Base-by-base conservation (phyloP, 2,113 vertebrate genomes). In the Hemiscyllium ocellatum region DNA sequence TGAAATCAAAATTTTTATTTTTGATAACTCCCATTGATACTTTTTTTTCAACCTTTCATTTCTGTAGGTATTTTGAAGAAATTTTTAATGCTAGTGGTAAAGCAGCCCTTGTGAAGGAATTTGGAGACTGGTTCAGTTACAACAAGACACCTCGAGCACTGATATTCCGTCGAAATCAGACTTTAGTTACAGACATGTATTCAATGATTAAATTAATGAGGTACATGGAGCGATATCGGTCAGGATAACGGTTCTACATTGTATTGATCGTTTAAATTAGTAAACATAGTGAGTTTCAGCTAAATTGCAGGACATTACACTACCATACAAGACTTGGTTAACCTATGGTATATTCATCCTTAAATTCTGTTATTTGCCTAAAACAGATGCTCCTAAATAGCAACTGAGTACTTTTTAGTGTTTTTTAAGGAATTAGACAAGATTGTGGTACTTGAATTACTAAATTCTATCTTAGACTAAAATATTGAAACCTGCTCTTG, bases 191-290 rank as follows among this genome's bases (percentile, higher is more conserved):
- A 0, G 98, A 99, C 96, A 1, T 99, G 96, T 96, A 98, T 65
- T 99, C 99, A 47, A 99, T 99, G 99, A 78, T 99, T 90, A 98
- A 90, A 42, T 98, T 99, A 33, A 99, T 99, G 98, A 98, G 99
- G 99, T 99, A 96, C 12, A 13, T 87, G 85, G 22, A 72, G 37
- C 69, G 50, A 19, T 0, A 26, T 29, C 10, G 33, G 37, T 22
- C 19, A 15, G 24, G 24, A 26, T 95, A 70, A 65, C 6, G 29
- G 0, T 33, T 65, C 8, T 52, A 26, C 50, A 52, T 87, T 52
- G 24, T 50, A 8, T 50, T 87, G 50, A 87, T 29, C 7, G 26
- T 87, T 87, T 52, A 61, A 61, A 20, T 17, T 83, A 83, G 80
- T 47, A 47, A 83, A 83, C 4, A 22, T 42, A 47, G 37, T 83